A percentile compares a stretch with the other conserved stretches of the same genome.
phyloP scores from a whole-genome alignment of 1,140 invertebrate genomes.

The Cephus cinctus region DNA sequence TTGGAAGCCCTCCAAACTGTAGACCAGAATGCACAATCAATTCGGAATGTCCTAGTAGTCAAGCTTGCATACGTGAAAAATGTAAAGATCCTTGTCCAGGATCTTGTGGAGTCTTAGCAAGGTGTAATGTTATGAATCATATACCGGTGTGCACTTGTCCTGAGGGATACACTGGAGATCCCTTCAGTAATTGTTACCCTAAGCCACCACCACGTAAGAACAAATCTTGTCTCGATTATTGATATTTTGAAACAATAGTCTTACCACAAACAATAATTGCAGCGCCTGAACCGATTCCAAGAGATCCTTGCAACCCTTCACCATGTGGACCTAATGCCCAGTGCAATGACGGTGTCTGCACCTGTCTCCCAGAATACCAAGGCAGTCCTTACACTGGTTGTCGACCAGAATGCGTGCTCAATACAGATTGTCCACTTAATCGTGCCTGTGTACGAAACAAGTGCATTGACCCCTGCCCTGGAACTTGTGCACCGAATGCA shows the following conservation, averaged over 20 bases:
- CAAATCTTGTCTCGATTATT: too few species aligned
- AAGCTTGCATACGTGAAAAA: constrained; percentile 66
- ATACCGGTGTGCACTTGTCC: constrained; percentile 60
- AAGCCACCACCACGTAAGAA: too few species aligned
- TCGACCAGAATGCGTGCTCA: constrained; percentile 51
- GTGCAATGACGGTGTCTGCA: constrained; percentile 50
- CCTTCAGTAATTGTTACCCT: constrained; percentile 57
- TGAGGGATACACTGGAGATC: constrained; percentile 56
- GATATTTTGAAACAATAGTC: too few species aligned
- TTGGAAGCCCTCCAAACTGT: constrained; percentile 64
- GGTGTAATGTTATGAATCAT: constrained; percentile 61
- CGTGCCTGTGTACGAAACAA: constrained; percentile 56
- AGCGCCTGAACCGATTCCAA: constrained; percentile 28
- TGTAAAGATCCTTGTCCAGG: constrained; percentile 60
- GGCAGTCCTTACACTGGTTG: constrained; percentile 56
- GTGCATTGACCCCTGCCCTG: constrained; percentile 59
- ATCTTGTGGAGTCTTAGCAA: constrained; percentile 60
- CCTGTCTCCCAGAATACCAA: constrained; percentile 49
- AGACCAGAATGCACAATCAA: constrained; percentile 70
- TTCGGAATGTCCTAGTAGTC: constrained; percentile 62
- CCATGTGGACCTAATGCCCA: constrained; percentile 53
- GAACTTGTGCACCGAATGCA: constrained; percentile 58
- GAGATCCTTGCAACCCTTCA: constrained; percentile 42
- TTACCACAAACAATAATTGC: too few species aligned
- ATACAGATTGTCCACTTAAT: constrained; percentile 56